Base-by-base conservation (phyloP, 2,113 vertebrate genomes). In the Neotoma lepida region DNA sequence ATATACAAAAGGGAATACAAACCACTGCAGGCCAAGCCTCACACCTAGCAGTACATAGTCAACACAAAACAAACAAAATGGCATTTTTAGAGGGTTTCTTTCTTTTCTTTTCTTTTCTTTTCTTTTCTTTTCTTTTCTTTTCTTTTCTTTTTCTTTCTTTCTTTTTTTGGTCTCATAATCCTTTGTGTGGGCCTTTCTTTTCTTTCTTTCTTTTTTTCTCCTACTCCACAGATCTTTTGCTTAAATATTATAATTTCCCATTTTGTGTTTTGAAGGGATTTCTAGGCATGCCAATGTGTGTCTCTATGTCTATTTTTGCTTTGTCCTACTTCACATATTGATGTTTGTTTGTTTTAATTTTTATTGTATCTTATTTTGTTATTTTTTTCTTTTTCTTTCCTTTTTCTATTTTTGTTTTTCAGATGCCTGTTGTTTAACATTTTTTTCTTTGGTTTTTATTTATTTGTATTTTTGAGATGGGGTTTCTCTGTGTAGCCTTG, bases 21-120 rank as follows among this genome's bases (percentile, higher is more conserved):
- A 78, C 30, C 17, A 35, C 4, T 35, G 15, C 35, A 54, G 30
- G 30, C 18, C 49, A 54, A 22, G 10, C 2, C 1, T 12, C 77
- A 22, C 22, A 18, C 0, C 18, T 1, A 54, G 2, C 49, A 22
- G 2, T 80, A 54, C 2, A 22, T 18, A 33, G 18, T 9, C 15
- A 78, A 35, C 17, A 78, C 33, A 51, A 35, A 54, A 51, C 30
- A 78, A 33, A 80, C 49, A 54, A 17, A 78, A 78, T 54, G 30
- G 30, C 4, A 78, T 51, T 35, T 51, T 78, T 35, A 33, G 28
- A 49, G 28, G 30, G 3, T 8, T 46, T 76, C 54, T 64, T 64
- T 63, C 6, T 61, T 61, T 22, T 58, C 18, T 22, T 7, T 56
- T 58, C 18, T 58, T 24, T 61, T 22, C 2, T 8, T 61, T 22